phyloP scores from a whole-genome alignment of 2,113 vertebrate genomes.

The Megaleporinus macrocephalus region DNA sequence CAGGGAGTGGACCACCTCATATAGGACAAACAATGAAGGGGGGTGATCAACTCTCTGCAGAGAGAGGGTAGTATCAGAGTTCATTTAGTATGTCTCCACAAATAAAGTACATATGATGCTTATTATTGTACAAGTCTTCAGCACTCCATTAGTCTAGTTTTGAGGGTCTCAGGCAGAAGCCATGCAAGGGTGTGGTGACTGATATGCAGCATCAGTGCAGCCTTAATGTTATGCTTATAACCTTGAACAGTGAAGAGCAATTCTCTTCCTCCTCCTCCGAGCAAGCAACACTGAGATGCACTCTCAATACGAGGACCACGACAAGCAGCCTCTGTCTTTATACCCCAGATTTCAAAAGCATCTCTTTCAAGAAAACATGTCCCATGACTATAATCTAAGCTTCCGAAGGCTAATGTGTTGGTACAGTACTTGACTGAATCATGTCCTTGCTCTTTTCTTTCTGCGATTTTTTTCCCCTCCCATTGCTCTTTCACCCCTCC shows the following conservation, averaged over 20 bases:
- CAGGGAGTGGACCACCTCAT: too few relatives aligned
- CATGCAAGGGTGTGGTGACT: not conserved
- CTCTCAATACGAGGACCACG: not conserved
- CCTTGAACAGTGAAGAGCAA: not conserved
- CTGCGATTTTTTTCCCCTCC: constrained; percentile 20
- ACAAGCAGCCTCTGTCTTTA: constrained; percentile 1
- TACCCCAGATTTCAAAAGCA: constrained; percentile 13
- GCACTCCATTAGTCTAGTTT: not conserved
- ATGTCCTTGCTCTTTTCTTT: constrained; percentile 25
- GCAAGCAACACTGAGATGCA: not conserved
- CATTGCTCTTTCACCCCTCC: not conserved
- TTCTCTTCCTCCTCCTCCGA: not conserved
- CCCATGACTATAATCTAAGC: constrained; percentile 25
- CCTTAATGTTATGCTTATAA: not conserved
- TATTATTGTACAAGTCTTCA: too few relatives aligned
- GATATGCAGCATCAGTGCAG: not conserved
- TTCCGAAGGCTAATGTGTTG: constrained; percentile 21
- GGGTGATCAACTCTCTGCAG: too few relatives aligned
- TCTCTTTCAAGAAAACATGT: constrained; percentile 1
- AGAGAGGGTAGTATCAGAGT: too few relatives aligned
- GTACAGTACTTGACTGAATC: constrained; percentile 20
- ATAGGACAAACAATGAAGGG: too few relatives aligned
- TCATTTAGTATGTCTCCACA: too few relatives aligned
- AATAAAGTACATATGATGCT: too few relatives aligned
- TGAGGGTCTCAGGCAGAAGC: not conserved